Evolutionary conservation across 2,888 invertebrate genomes (phyloP), one percentile per base, ranked within the genome.

Genomic region (Rhamphomyia laevipes): DNA sequence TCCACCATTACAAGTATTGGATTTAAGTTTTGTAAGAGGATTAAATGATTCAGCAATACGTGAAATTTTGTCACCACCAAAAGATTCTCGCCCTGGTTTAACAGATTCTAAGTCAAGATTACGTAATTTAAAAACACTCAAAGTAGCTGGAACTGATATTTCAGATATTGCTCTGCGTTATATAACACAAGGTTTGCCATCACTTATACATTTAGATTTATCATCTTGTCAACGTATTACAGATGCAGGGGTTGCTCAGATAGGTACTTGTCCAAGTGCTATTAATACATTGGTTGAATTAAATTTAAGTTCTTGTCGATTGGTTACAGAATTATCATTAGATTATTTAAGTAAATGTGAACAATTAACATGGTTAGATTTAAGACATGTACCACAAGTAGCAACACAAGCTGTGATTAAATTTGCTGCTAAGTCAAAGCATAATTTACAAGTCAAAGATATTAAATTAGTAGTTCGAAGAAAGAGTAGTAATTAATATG

Each of bases 181-280:
- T 58, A 78, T 84, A 9, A 81, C 81, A 1, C 82, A 89, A 72
- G 85, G 87, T 55, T 64, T 89, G 49, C 86, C 86, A 0, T 77
- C 78, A 59, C 73, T 94, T 47, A 77, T 78, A 49, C 80, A 81
- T 56, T 71, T 94, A 57, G 88, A 91, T 71, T 75, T 94, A 57
- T 80, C 89, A 55, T 86, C 88, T 49, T 94, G 94, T 69, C 84
- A 86, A 50, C 78, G 90, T 21, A 78, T 94, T 38, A 89, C 91
- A 0, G 92, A 94, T 68, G 88, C 90, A 12, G 92, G 92, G 43
- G 85, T 93, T 45, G 89, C 90, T 23, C 89, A 90, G 68, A 74
- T 92, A 42, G 84, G 85, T 46, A 84, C 87, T 52, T 77, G 81
- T 30, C 81, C 84, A 52, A 81, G 82, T n/a, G 74, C 77, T 4